Conservation (phyloP, 1,140 invertebrate genomes). For the Leptinotarsa texana region DNA sequence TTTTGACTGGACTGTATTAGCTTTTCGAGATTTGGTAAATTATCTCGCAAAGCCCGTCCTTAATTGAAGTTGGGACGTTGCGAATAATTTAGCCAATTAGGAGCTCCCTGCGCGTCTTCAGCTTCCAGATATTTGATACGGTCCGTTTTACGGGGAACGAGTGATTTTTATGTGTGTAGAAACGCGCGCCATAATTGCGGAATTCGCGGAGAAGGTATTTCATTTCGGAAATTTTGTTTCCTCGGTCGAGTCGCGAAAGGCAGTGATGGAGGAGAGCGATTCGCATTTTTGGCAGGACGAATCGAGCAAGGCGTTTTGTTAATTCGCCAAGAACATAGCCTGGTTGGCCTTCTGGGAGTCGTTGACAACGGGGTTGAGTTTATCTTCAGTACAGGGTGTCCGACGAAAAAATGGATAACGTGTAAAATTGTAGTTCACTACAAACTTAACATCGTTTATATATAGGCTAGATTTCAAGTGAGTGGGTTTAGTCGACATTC, state of each 20-base stretch:
- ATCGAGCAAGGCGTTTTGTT: background rate
- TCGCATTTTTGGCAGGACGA: constrained; percentile 4
- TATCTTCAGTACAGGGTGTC: no score
- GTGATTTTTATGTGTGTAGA: constrained; percentile 11
- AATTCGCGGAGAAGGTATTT: constrained; percentile 15
- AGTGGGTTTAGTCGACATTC: no score
- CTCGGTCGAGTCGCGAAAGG: background rate
- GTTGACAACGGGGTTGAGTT: no score
- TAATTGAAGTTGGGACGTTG: background rate
- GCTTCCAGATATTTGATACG: constrained; percentile 11
- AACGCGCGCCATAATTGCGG: constrained; percentile 10
- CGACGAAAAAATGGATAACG: no score
- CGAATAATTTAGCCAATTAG: constrained; percentile 17
- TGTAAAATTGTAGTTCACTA: no score
- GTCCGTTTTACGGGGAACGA: constrained; percentile 13
- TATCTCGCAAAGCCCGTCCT: background rate
- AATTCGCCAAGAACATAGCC: background rate
- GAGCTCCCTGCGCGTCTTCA: background rate
- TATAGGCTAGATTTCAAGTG: no score
- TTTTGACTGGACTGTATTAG: background rate
- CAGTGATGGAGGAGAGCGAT: background rate
- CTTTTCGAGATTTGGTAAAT: background rate
- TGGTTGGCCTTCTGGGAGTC: background rate
- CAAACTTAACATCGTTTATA: no score
- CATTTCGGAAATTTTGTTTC: constrained; percentile 12